Base-by-base conservation (phyloP, 2,113 vertebrate genomes). In the Dascyllus trimaculatus region DNA sequence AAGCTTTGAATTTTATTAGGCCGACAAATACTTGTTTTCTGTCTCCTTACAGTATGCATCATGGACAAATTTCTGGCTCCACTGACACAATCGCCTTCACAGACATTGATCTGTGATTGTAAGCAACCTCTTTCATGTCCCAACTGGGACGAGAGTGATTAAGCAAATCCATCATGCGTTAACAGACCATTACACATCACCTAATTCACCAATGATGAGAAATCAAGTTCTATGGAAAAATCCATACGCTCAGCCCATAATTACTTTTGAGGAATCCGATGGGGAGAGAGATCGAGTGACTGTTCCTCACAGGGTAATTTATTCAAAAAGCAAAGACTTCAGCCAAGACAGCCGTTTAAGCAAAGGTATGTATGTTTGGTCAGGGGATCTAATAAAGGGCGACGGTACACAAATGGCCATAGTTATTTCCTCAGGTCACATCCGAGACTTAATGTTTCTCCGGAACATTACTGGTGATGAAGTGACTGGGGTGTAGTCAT, bases 71-170 rank as follows among this genome's bases (percentile, higher is more conserved):
- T 76, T 71, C 74, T 64, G 74, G 43, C 73, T 83, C 78, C 21
- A 11, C 72, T 58, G 64, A 80, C 80, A 77, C 54, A 70, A 59
- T 61, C 21, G 69, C 40, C 72, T 77, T 81, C 71, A n/a, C 72
- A 63, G 71, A 75, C 85, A 92, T 90, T 86, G 88, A 90, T 91
- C 89, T 82, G 87, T 90, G 85, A 91, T 89, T 87, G 78, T 85
- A 87, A 88, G 87, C 88, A 86, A 80, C 61, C 73, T 61, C 75
- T 84, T 85, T 77, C 72, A 75, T 86, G 85, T 89, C 77, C 84
- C 85, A 75, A 79, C 83, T 75, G 87, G 80, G 83, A 85, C n/a
- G 7, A 52, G 51, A 78, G 76, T 80, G 66, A 86, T 79, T 85
- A 90, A 86, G 76, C 66, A 77, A 79, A 93, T 91, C 89, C 88